A percentile compares a stretch with the other conserved stretches of the same genome.
Conservation (phyloP, 1,140 invertebrate species). For the Episyrphus balteatus region DNA sequence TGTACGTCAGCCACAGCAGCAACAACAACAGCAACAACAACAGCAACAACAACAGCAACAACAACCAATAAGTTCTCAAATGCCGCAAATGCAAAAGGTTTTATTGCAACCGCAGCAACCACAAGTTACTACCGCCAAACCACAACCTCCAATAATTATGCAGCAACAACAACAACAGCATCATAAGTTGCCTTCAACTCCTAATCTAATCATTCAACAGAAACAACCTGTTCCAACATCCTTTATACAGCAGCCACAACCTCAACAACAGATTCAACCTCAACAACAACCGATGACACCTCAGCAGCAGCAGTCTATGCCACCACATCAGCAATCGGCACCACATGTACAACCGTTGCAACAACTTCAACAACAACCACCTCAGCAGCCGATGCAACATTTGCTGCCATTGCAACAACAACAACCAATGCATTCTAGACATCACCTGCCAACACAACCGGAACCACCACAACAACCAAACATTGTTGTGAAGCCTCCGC, state of each 20-base stretch:
- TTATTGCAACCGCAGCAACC: background rate
- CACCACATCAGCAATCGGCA: background rate
- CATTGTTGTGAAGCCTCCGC: no score
- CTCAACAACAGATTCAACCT: slow-evolving; percentile 5
- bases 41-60: slow-evolving; percentile 14
- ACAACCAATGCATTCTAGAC: background rate
- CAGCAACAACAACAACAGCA: slow-evolving; percentile 3
- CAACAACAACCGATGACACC: slow-evolving; percentile 5
- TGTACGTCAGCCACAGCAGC: slow-evolving; percentile 11
- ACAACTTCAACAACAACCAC: background rate
- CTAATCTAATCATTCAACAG: background rate
- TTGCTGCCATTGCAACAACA: background rate
- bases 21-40: slow-evolving; percentile 11
- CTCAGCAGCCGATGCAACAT: background rate
- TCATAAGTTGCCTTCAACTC: background rate
- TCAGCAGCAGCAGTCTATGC: background rate
- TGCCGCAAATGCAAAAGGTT: background rate
- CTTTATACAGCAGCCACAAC: background rate
- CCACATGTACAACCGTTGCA: background rate
- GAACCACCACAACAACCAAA: background rate
- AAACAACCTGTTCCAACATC: background rate
- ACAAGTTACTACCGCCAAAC: background rate
- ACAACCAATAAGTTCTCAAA: slow-evolving; percentile 14
- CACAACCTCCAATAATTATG: background rate
- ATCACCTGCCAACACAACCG: background rate